Evolutionary conservation across 2,113 vertebrate genomes (phyloP), one percentile per base, ranked within the genome.

Genomic region (Saccopteryx leptura): DNA sequence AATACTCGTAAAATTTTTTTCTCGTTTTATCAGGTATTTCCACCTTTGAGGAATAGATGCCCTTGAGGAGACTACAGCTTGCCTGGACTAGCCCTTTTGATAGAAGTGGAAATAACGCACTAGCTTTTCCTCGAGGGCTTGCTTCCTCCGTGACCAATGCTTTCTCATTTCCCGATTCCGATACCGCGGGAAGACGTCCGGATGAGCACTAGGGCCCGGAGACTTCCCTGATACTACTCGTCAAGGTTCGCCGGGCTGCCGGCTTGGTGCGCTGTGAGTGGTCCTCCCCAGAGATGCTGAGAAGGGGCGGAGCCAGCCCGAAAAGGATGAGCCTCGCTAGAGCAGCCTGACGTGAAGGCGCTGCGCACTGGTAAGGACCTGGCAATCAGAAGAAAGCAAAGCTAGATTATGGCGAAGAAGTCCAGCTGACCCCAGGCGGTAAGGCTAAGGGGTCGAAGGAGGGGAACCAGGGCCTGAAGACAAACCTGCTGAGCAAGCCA

Each of bases 201-300:
- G 66, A 46, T 50, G 94, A 71, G 91, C 93, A 54, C 63, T 85
- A 93, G 93, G 95, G 93, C 85, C 96, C 18, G 1, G 85, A 60
- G 66, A 63, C 39, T 2, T 3, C 39, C 79, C 52, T 5, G 85
- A 54, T 23, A 75, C 50, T 78, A 56, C 31, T 21, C 56, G 10
- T 1, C 1, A 48, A 60, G 26, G 65, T n/a, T 63, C 9, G 3
- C 8, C 0, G 48, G 82, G 52, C 78, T 1, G 4, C 1, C 0
- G n/a, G 83, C 28, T 63, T 5, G 14, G 18, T 0, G 82, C 23
- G 48, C 75, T 0, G 24, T 17, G 83, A 90, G 88, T 26, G 91
- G 88, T 85, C 78, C 91, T 88, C 72, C 48, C 58, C 0, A 1
- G 65, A 65, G 96, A 86, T 46, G 94, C 58, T 23, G 78, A 18